Conservation (phyloP, 1,140 invertebrate species). For the Zaprionus davidi region DNA sequence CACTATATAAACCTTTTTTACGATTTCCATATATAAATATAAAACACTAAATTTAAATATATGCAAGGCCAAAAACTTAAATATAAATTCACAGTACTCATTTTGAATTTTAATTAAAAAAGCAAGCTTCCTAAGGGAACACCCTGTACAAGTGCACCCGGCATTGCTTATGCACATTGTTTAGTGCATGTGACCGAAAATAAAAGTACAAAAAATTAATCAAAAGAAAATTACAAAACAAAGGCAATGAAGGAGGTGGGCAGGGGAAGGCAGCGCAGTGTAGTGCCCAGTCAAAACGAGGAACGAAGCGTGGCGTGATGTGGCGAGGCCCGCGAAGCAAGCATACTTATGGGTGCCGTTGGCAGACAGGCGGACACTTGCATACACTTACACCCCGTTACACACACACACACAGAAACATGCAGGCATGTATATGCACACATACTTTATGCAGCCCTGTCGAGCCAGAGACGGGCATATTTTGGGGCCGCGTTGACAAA, state of each 20-base stretch:
- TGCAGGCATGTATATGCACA: background rate
- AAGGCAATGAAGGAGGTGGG: conserved; percentile 35
- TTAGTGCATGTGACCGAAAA: conserved; percentile 37
- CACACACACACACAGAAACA: conserved; percentile 4
- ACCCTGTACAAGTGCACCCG: conserved; percentile 36
- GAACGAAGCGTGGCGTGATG: background rate
- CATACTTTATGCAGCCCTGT: background rate
- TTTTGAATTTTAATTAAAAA: background rate
- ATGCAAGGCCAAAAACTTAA: background rate
- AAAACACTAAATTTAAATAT: background rate
- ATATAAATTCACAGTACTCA: background rate
- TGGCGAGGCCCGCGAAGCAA: conserved; percentile 17
- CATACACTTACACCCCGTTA: background rate
- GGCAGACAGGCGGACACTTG: conserved; percentile 15
- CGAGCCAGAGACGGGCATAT: background rate
- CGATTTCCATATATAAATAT: background rate
- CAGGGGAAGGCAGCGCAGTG: background rate
- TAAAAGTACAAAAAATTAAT: conserved; percentile 59
- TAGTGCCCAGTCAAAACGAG: background rate
- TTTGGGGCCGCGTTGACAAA: conserved; percentile 66
- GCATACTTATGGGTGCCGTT: conserved; percentile 38
- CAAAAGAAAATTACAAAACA: conserved; percentile 73
- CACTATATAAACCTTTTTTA: too few relatives aligned
- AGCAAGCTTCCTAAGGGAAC: background rate
- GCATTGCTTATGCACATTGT: conserved; percentile 18